Evolutionary conservation across 1,140 invertebrate genomes (phyloP).

Genomic region (Vanessa tameamea): DNA sequence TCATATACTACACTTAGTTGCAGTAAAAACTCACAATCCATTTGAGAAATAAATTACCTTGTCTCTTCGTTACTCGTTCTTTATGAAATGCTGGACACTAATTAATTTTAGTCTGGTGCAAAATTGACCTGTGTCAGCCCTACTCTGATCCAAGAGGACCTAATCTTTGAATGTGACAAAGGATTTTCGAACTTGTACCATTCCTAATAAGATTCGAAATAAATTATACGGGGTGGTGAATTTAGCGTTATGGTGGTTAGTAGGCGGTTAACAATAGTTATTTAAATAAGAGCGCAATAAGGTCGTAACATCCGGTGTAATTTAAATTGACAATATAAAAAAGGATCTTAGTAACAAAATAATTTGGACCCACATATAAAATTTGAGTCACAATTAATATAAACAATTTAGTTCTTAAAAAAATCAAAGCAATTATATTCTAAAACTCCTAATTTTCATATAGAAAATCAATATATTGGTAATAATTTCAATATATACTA

Average conservation of each 20-base stretch:
- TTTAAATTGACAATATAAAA: constrained; percentile 37
- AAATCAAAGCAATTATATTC: too few relatives aligned
- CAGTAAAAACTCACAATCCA: background rate
- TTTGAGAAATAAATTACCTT: background rate
- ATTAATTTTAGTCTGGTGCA: constrained; percentile 58
- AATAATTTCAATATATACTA: too few relatives aligned
- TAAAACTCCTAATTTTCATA: too few relatives aligned
- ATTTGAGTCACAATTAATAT: too few relatives aligned
- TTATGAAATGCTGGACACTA: constrained; percentile 57
- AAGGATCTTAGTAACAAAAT: constrained; percentile 1
- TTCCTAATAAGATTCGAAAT: constrained; percentile 11
- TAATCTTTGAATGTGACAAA: background rate
- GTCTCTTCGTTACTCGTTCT: constrained; percentile 27
- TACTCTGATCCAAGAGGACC: constrained; percentile 13
- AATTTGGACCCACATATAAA: too few relatives aligned
- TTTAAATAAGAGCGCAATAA: constrained; percentile 58
- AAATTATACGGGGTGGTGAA: background rate
- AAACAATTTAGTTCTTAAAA: too few relatives aligned
- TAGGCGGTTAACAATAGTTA: constrained; percentile 49
- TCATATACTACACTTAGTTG: too few relatives aligned
- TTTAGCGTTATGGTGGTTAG: constrained; percentile 9
- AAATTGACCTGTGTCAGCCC: constrained; percentile 56
- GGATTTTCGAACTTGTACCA: background rate
- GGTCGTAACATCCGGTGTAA: constrained; percentile 54
- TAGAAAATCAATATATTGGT: too few relatives aligned